Evolutionary conservation across 2,797 vertebrate genomes (phyloP).

Genomic region (Bucorvus abyssinicus): DNA sequence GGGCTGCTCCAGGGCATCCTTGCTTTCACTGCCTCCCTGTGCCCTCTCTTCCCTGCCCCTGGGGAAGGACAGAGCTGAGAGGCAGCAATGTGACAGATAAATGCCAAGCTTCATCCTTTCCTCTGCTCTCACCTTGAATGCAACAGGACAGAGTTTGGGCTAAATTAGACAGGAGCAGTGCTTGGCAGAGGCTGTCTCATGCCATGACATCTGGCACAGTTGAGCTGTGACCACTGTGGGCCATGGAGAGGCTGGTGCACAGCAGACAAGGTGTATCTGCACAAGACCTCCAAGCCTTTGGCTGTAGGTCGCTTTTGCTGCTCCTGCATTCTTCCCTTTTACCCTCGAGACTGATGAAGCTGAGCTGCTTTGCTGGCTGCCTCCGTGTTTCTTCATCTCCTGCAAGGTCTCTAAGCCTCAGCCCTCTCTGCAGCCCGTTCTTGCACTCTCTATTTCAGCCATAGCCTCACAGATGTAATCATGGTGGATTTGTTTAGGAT

Average conservation of each 20-base stretch:
- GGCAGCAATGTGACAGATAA: background rate
- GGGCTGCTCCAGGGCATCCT: background rate
- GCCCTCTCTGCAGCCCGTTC: background rate
- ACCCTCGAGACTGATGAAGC: accelerated
- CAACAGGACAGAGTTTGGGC: background rate
- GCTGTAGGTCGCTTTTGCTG: background rate
- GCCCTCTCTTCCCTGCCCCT: background rate
- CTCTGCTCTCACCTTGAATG: background rate
- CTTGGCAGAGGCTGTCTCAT: background rate
- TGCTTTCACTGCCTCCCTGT: background rate
- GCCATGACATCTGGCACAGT: background rate
- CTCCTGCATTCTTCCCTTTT: background rate
- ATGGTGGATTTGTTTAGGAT: background rate
- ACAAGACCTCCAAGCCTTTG: background rate
- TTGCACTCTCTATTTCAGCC: background rate
- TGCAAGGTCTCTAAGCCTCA: background rate
- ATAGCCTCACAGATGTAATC: background rate
- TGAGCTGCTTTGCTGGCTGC: background rate
- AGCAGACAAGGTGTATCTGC: background rate
- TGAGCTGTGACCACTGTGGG: background rate
- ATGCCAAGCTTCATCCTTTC: background rate
- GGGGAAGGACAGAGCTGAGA: background rate
- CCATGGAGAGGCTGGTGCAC: background rate
- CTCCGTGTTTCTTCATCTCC: background rate
- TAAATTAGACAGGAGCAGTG: background rate